A percentile compares a stretch with the other conserved stretches of the same genome.
phyloP scores from a whole-genome alignment of 2,113 vertebrate species.

The Ailuropoda melanoleuca region DNA sequence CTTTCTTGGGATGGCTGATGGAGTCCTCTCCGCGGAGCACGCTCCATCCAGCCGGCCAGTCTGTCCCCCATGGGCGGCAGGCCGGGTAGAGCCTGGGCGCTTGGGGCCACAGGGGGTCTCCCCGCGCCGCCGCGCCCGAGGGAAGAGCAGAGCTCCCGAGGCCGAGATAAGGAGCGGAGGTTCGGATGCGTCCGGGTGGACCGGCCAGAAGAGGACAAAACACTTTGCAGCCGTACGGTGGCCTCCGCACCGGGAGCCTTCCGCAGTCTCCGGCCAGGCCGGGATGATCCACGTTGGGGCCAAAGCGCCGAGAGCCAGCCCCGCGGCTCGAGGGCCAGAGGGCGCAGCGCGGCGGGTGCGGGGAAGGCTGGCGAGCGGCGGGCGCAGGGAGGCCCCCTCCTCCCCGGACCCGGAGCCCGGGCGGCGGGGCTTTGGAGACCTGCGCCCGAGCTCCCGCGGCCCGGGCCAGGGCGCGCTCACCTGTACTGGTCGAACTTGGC shows the following conservation, averaged over 20 bases:
- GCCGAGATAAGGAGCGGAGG: no score
- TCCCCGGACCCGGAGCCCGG: neutral
- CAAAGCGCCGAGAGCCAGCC: neutral
- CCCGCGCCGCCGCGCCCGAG: neutral
- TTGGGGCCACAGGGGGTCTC: neutral
- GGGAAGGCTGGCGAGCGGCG: neutral
- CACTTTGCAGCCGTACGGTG: neutral
- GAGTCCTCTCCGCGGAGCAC: neutral
- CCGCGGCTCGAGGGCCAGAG: rapidly evolving
- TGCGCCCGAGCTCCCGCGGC: neutral
- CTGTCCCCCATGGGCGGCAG: no score
- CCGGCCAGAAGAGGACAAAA: neutral
- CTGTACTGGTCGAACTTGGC: constrained; percentile 95
- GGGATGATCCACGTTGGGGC: neutral
- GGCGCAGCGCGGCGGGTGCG: rapidly evolving
- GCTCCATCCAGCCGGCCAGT: neutral
- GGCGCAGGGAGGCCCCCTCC: rapidly evolving
- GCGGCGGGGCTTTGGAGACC: rapidly evolving
- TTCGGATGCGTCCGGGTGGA: neutral
- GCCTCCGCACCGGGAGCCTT: neutral
- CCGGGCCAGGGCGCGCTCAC: constrained; percentile 79
- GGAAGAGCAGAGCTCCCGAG: neutral
- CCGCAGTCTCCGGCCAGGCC: neutral
- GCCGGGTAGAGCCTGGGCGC: neutral
- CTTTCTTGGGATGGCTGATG: neutral